Base-by-base conservation (phyloP, 2,113 vertebrate species). In the Anoplopoma fimbria region DNA sequence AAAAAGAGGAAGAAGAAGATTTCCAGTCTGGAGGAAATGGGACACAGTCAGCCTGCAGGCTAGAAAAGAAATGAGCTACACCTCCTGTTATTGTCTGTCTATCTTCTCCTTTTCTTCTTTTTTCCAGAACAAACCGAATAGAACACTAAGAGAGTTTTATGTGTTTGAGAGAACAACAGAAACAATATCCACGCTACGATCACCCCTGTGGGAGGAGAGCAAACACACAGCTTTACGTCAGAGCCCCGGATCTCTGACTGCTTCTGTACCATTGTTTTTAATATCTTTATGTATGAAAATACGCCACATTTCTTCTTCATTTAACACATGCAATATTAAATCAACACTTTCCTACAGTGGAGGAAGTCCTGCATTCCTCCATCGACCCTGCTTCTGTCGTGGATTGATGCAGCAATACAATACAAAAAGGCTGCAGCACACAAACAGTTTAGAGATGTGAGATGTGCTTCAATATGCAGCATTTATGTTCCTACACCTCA, bases 21-120 rank as follows among this genome's bases (percentile, higher is more conserved):
- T 84, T 84, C 75, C 73, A 83, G 84, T 86, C 61, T 77, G 14
- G 72, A 84, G 61, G 67, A 75, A 83, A 62, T 87, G 69, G 86
- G 82, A 65, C 55, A 2, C 75, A 79, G 83, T 60, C 69, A 69
- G 84, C 81, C 86, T 87, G 63, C 67, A 74, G 87, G 80, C 70
- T 45, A 80, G 12, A 78, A 2, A 45, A 71, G 31, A 34, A 71
- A 83, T 36, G 21, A 60, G 36, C 75, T 78, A 40, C 6, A 82
- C 13, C 67, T 83, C 33, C n/a, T 64, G 64, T 78, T 84, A 77
- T 71, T 67, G 57, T 31, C 25, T 42, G 38, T 12, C 38, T 40
- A 9, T 40, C 10, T 23, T 13, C 40, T 29, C 12, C 25, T 36
- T 15, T 45, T 55, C 49, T 58, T 58, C 10, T 67, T 25, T 21